These are phyloP conservation scores for Eriosoma lanigerum DNA, from an alignment of 1,140 invertebrate genomes.

Conservation along the genomic window DNA sequence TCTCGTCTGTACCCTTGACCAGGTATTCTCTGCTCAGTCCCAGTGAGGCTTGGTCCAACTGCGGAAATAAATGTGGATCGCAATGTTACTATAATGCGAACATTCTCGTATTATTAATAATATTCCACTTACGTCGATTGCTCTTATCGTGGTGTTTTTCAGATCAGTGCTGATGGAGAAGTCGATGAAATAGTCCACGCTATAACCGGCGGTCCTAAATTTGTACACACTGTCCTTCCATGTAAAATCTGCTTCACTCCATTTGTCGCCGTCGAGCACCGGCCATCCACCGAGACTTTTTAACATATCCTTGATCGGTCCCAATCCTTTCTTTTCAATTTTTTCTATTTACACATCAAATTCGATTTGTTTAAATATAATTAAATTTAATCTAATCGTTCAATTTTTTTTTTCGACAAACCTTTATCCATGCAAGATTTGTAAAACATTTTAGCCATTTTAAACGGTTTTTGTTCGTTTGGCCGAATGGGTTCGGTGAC, in stretches of 20 bases:
- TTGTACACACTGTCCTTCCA: slow-evolving; percentile 83
- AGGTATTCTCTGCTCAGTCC: slow-evolving; percentile 88
- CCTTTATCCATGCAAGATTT: slow-evolving; percentile 83
- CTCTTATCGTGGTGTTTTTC: slow-evolving; percentile 82
- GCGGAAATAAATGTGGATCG: slow-evolving; percentile 34
- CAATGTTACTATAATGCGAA: too few relatives aligned
- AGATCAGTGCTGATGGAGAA: slow-evolving; percentile 86
- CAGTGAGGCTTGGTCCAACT: slow-evolving; percentile 90
- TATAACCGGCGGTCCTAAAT: slow-evolving; percentile 77
- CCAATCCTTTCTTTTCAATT: slow-evolving; percentile 73
- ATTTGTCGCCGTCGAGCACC: slow-evolving; percentile 73
- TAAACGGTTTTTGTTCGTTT: slow-evolving; percentile 72
- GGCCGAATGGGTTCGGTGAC: slow-evolving; percentile 69
- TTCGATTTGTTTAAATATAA: too few relatives aligned
- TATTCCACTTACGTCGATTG: slow-evolving; percentile 78
- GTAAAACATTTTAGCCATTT: slow-evolving; percentile 75
- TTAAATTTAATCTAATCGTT: too few relatives aligned
- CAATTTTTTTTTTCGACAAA: slow-evolving; percentile 62
- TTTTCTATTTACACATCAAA: slow-evolving; percentile 63
- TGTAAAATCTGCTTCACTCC: slow-evolving; percentile 72
- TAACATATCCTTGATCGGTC: slow-evolving; percentile 71
- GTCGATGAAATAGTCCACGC: slow-evolving; percentile 89
- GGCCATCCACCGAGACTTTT: slow-evolving; percentile 87
- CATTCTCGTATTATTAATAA: too few relatives aligned
- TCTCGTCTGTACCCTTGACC: slow-evolving; percentile 77